Evolutionary conservation across 2,797 vertebrate genomes (phyloP), one percentile per base, ranked within the genome.

Genomic region (Myotis planiceps): DNA sequence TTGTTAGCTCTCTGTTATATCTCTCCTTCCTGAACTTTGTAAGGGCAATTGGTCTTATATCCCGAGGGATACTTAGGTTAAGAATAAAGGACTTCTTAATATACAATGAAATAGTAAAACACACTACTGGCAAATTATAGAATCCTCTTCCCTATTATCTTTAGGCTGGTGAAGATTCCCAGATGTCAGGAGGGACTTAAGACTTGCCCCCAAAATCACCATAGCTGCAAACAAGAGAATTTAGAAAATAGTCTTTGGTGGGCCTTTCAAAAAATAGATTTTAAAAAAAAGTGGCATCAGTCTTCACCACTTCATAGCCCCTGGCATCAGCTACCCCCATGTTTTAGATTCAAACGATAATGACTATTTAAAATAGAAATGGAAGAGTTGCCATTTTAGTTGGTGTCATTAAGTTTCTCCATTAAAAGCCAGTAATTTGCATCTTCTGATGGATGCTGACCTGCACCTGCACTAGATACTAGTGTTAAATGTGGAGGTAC

Each of bases 81-180:
- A 97, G 94, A 90, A 75, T 81, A 55, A 80, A 94, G 45, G 37
- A 74, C 39, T 93, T 92, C 51, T 65, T 96, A 92, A 25, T 16
- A 2, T 85, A 37, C 27, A 65, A 14, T 47, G 69, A 88, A 78
- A 82, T 66, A 18, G 49, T 93, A 10, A 78, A 72, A 75, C 29
- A 51, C 15, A 58, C 63, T 79, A 15, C 72, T 68, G 45, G 63
- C 34, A 82, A 91, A 25, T 74, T 82, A 42, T 66, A 60, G 75
- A 34, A 60, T 83, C 21, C 34, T 87, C 63, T 72, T 93, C 19
- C 6, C 37, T 72, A 4, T 72, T 76, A 53, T 37, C 34, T 94
- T 88, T 74, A 93, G 69, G 47, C 74, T 29, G 84, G 37, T 74
- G 34, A 88, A 19, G 13, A 74, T 34, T 55, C 45, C 15, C 49